Percentiles rank a stretch among this genome's conserved stretches.
These are phyloP conservation scores for Branchellion lobata DNA, from an alignment of 2,888 invertebrate genomes.

Conservation along the genomic window DNA sequence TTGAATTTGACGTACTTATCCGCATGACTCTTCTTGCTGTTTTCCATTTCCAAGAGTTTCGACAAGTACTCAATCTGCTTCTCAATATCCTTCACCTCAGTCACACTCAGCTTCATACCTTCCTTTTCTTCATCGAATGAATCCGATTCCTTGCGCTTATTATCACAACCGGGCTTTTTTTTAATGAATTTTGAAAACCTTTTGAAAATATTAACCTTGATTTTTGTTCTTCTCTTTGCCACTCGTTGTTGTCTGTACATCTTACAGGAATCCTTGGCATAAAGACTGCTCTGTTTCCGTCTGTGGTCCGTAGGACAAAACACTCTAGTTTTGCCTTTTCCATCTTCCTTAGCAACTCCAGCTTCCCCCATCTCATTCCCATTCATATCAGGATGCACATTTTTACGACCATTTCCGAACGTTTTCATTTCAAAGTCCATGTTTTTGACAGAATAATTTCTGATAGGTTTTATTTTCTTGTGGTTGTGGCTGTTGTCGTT, in stretches of 20 bases:
- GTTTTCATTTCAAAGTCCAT: background rate
- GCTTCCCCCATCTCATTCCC: background rate
- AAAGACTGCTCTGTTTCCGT: background rate
- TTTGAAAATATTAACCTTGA: no score
- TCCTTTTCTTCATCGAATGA: background rate
- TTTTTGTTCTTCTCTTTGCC: background rate
- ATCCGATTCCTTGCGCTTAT: no score
- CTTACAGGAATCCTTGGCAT: background rate
- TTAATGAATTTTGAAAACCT: background rate
- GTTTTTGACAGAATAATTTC: background rate
- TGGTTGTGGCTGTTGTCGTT: background rate
- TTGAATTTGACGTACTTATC: constrained; percentile 2
- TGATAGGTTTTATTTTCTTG: background rate
- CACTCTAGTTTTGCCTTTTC: background rate
- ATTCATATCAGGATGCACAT: background rate
- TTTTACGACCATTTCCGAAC: background rate
- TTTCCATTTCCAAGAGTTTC: background rate
- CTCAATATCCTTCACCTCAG: background rate
- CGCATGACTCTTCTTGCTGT: background rate
- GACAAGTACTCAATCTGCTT: background rate
- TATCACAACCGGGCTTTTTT: background rate
- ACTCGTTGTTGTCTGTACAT: background rate
- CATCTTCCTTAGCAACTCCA: background rate
- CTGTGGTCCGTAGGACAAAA: no score
- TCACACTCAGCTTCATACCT: background rate